Percentiles rank a stretch among this genome's conserved stretches.
phyloP scores from a whole-genome alignment of 1,140 invertebrate species.

The Aphaenogaster rudis region DNA sequence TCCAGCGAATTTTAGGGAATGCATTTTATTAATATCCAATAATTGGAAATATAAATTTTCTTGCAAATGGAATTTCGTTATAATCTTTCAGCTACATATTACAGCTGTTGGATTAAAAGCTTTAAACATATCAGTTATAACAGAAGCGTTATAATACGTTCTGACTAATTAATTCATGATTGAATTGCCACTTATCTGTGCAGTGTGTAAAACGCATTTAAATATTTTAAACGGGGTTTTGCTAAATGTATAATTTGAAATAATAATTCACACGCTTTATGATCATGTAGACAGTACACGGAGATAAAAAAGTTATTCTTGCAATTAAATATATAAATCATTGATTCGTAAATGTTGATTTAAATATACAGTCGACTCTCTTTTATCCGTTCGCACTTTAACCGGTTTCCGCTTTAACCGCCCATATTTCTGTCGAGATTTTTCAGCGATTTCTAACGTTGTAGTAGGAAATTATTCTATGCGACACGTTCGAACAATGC shows the following conservation, averaged over 20 bases:
- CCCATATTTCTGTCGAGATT: too few relatives aligned
- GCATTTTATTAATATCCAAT: conserved; percentile 33
- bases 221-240: conserved; percentile 13
- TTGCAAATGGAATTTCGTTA: conserved; percentile 22
- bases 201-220: conserved; percentile 24
- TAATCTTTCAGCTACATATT: conserved; percentile 37
- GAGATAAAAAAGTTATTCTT: not conserved
- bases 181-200: conserved; percentile 12
- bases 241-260: not conserved
- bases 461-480: too few relatives aligned
- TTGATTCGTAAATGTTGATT: not conserved
- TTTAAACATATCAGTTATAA: conserved; percentile 36
- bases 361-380: not conserved
- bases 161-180: conserved; percentile 37
- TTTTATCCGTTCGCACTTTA: too few relatives aligned
- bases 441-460: too few relatives aligned
- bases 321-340: conserved; percentile 25
- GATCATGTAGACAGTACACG: not conserved
- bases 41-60: conserved; percentile 33
- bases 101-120: conserved; percentile 32
- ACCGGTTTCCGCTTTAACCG: too few relatives aligned
- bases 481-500: too few relatives aligned
- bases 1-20: not conserved
- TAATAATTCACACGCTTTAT: conserved; percentile 18
- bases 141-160: conserved; percentile 20